Percentiles rank a stretch among this genome's conserved stretches.
Evolutionary conservation across 2,113 vertebrate species (phyloP).

Genomic region (Ophiodon elongatus): DNA sequence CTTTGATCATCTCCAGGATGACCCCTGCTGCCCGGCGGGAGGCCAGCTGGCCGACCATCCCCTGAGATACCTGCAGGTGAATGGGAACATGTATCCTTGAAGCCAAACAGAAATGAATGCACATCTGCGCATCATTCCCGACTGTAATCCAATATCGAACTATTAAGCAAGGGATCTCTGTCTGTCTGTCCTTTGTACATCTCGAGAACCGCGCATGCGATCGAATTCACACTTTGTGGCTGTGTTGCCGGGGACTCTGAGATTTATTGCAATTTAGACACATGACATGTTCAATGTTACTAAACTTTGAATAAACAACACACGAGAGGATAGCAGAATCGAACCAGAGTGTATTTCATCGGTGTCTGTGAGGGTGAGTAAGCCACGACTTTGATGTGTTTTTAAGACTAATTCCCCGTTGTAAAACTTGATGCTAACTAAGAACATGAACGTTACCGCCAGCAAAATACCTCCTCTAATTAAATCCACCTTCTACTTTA

Average conservation of each 20-base stretch:
- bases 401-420: too few relatives aligned
- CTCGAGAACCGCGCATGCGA: not conserved
- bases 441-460: not conserved
- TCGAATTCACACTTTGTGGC: not conserved
- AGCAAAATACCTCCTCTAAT: not conserved
- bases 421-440: too few relatives aligned
- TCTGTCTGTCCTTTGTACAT: not conserved
- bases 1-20: constrained; percentile 95
- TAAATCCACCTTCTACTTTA: too few relatives aligned
- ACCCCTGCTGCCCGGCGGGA: constrained; percentile 91
- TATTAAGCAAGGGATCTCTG: not conserved
- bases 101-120: not conserved
- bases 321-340: not conserved
- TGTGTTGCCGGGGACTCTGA: not conserved
- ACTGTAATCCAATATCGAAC: not conserved
- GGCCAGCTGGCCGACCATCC: constrained; percentile 94
- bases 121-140: not conserved
- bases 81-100: constrained; percentile 11
- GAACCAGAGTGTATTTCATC: not conserved
- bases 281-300: not conserved
- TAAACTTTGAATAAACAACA: not conserved
- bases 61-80: constrained; percentile 90
- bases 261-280: not conserved
- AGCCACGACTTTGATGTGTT: not conserved
- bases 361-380: not conserved